phyloP scores from a whole-genome alignment of 2,888 invertebrate species.

The Monopis laevigella region DNA sequence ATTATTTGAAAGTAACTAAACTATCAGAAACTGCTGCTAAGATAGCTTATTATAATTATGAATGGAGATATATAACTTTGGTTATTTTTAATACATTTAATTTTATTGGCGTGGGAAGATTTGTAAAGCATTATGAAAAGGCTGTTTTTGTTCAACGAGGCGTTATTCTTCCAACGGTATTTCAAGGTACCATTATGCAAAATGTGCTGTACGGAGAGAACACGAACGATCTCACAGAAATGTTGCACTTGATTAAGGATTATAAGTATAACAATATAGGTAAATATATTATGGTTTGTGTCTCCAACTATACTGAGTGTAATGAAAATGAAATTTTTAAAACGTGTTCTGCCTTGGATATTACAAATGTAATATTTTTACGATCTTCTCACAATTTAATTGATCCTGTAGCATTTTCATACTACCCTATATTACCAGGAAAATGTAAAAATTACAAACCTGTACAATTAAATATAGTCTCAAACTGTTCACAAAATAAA shows the following conservation, averaged over 20 bases:
- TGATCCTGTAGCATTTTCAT: conserved; percentile 25
- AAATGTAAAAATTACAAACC: conserved; percentile 31
- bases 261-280: conserved; percentile 32
- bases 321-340: conserved; percentile 29
- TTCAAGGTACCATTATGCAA: conserved; percentile 23
- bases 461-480: conserved; percentile 22
- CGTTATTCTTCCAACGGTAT: conserved; percentile 22
- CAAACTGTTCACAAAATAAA: conserved; percentile 23
- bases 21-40: conserved; percentile 28
- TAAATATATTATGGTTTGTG: conserved; percentile 33
- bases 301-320: conserved; percentile 25
- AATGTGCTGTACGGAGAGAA: conserved; percentile 33
- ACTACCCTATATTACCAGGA: conserved; percentile 25
- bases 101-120: conserved; percentile 27
- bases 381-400: conserved; percentile 20
- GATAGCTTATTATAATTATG: conserved; percentile 37
- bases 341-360: conserved; percentile 23
- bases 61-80: conserved; percentile 37
- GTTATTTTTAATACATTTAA: conserved; percentile 29
- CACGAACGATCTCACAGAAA: conserved; percentile 26
- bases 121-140: conserved; percentile 29
- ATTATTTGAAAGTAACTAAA: background rate
- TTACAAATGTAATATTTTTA: conserved; percentile 32
- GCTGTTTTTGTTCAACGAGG: conserved; percentile 29
- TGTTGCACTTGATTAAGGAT: conserved; percentile 26